phyloP scores from a whole-genome alignment of 2,888 invertebrate genomes.

The Sarcophaga caerulescens region DNA sequence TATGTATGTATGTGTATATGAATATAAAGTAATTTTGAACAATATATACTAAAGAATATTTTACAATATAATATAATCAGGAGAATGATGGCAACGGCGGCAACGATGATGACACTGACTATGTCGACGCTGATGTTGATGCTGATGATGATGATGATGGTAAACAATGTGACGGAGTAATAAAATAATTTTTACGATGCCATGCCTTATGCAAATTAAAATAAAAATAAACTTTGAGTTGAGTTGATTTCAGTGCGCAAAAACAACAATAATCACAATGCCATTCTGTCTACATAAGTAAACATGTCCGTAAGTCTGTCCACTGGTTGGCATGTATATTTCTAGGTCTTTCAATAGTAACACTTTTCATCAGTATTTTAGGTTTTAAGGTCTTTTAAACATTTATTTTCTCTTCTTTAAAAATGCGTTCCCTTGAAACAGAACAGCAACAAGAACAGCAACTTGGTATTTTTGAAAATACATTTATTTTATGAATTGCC shows the following conservation, averaged over 20 bases:
- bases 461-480: not conserved
- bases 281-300: slow-evolving; percentile 20
- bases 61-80: slow-evolving; percentile 1
- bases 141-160: slow-evolving; percentile 19
- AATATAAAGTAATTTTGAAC: not conserved
- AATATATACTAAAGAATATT: slow-evolving; percentile 19
- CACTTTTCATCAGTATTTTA: no score
- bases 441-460: not conserved
- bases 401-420: not conserved
- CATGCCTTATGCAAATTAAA: slow-evolving; percentile 39
- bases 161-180: slow-evolving; percentile 40
- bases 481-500: not conserved
- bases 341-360: no score
- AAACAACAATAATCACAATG: not conserved
- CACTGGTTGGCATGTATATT: not conserved
- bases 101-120: not conserved
- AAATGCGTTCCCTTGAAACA: not conserved
- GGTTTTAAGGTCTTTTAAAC: not conserved
- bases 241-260: slow-evolving; percentile 32
- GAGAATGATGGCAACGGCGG: slow-evolving; percentile 8
- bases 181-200: slow-evolving; percentile 44
- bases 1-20: not conserved
- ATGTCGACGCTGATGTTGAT: slow-evolving; percentile 6
- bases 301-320: not conserved
- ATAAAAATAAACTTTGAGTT: slow-evolving; percentile 28